Percentiles rank a stretch among this genome's conserved stretches.
phyloP scores from a whole-genome alignment of 2,113 vertebrate species.

The Psophia crepitans region DNA sequence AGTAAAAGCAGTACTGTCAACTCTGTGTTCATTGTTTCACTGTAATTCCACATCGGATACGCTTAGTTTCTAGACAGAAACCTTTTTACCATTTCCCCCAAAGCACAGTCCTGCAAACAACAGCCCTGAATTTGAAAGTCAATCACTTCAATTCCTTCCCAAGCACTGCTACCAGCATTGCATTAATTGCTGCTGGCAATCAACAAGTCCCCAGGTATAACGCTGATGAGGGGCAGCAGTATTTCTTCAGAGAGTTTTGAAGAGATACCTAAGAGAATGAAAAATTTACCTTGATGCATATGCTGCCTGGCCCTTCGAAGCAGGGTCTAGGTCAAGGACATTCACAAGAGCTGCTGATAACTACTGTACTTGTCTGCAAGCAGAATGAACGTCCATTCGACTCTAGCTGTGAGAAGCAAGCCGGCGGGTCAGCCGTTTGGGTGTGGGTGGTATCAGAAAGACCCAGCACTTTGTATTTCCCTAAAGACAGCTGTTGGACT shows the following conservation, averaged over 20 bases:
- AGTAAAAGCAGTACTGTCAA: neutral
- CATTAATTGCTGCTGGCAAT: neutral
- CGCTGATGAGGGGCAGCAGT: neutral
- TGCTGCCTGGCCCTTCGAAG: neutral
- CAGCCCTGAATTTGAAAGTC: conserved; percentile 16
- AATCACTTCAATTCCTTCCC: neutral
- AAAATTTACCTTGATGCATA: neutral
- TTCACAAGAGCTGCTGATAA: neutral
- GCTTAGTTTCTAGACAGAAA: conserved; percentile 21
- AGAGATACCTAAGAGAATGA: neutral
- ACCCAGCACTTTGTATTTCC: neutral
- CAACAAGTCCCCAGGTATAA: neutral
- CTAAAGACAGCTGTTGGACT: neutral
- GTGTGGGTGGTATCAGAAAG: neutral
- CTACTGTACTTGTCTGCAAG: neutral
- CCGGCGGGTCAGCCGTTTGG: neutral
- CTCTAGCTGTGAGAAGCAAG: neutral
- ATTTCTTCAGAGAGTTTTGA: neutral
- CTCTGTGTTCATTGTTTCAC: neutral
- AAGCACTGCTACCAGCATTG: neutral
- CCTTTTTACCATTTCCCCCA: neutral
- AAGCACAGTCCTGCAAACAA: conserved; percentile 6
- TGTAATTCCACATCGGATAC: neutral
- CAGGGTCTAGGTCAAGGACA: neutral
- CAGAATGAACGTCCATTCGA: neutral